Base-by-base conservation (phyloP, 2,888 invertebrate genomes). In the Bursaphelenchus okinawaensis region DNA sequence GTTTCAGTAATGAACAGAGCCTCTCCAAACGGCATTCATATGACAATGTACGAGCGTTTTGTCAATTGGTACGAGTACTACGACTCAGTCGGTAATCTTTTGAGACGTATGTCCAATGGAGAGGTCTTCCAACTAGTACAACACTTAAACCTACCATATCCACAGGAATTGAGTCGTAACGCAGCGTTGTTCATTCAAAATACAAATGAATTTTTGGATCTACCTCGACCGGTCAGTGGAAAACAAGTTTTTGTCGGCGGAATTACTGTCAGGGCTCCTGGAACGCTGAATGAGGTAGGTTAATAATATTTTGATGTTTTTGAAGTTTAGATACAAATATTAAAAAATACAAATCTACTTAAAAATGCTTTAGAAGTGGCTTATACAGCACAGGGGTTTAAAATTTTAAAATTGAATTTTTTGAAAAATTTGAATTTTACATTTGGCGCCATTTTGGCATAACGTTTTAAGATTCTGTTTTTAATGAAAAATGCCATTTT, bases 231-330 rank as follows among this genome's bases (percentile, higher is more conserved):
- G 16, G 51, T 62, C n/a, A 62, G 62, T 27, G 52, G 56, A 54
- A 66, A 66, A 57, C 62, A 62, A 23, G 56, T 66, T 51, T 66
- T 62, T 51, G 59, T 66, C 16, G 66, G 66, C 2, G 66, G 66
- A 7, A 16, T 66, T 12, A 63, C 62, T 4, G 58, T 62, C 8
- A 28, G 52, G 29, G 40, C 40, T 16, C 16, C 40, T 3, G n/a
- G n/a, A 40, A n/a, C 40, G 40, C 6, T 40, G 40, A 40, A n/a
- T 40, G 40, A 40, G 40, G 40, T 40, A 40, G 2, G 40, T 40
- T n/a, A n/a, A n/a, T n/a, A n/a, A n/a, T n/a, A n/a, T n/a, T n/a
- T n/a, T n/a, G n/a, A n/a, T n/a, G n/a, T n/a, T n/a, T n/a, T n/a
- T n/a, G n/a, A n/a, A n/a, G n/a, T n/a, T n/a, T n/a, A n/a, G n/a